Evolutionary conservation across 2,113 vertebrate species (phyloP).

Genomic region (Arenaria interpres): DNA sequence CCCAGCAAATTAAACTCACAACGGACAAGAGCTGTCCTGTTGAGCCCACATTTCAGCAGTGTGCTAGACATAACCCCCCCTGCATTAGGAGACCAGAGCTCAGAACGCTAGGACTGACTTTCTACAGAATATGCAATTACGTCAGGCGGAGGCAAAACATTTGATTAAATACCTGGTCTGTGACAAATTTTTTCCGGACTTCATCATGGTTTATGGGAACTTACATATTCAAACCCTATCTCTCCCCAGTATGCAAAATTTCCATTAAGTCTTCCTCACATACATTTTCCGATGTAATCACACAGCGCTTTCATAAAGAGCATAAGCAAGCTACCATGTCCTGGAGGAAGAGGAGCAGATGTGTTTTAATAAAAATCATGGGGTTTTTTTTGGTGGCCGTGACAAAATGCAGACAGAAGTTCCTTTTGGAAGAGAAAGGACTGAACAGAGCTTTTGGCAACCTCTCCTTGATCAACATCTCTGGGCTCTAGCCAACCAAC

Average conservation of each 20-base stretch:
- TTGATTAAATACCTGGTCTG: not conserved
- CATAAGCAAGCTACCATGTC: not conserved
- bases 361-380: not conserved
- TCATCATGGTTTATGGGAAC: not conserved
- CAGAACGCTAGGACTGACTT: not conserved
- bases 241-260: not conserved
- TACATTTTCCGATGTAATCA: not conserved
- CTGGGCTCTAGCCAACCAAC: not conserved
- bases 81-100: not conserved
- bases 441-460: constrained; percentile 15
- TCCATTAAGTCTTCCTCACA: not conserved
- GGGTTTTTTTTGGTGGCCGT: not conserved
- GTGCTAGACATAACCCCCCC: not conserved
- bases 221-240: not conserved
- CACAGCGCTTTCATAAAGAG: not conserved
- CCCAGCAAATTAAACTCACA: not conserved
- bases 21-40: not conserved
- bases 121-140: not conserved
- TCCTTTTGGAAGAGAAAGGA: not conserved
- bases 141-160: not conserved
- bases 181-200: not conserved
- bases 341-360: not conserved
- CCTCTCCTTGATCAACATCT: not conserved
- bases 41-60: not conserved
- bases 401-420: not conserved